A percentile compares a stretch with the other conserved stretches of the same genome.
These are phyloP conservation scores for Kryptolebias marmoratus DNA, from an alignment of 2,113 vertebrate species.

Conservation along the genomic window DNA sequence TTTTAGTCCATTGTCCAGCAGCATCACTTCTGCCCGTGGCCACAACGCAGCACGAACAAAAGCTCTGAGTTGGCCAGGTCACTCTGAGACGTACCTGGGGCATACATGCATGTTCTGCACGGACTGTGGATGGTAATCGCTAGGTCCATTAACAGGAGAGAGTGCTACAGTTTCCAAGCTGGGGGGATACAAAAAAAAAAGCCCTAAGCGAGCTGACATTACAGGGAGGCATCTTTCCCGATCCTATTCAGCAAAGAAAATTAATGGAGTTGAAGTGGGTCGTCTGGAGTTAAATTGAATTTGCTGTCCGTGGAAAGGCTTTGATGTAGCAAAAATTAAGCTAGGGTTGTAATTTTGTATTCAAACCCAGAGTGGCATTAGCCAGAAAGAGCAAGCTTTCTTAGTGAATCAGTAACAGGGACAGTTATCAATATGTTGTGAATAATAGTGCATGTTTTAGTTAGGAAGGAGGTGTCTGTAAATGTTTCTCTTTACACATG, in stretches of 20 bases:
- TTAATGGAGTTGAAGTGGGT: conserved; percentile 77
- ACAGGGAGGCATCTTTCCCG: conserved; percentile 57
- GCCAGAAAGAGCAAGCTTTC: conserved; percentile 14
- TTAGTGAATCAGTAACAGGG: conserved; percentile 3
- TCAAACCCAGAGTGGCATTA: conserved; percentile 27
- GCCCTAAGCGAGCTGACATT: conserved; percentile 61
- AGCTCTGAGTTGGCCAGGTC: conserved; percentile 64
- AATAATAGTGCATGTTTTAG: conserved; percentile 14
- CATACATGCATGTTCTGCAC: conserved; percentile 65
- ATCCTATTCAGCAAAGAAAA: conserved; percentile 65
- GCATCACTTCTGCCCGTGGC: conserved; percentile 63
- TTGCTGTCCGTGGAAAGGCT: conserved; percentile 56
- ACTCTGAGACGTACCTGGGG: conserved; percentile 62
- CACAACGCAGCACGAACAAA: conserved; percentile 61
- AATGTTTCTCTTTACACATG: background rate
- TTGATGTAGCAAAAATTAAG: conserved; percentile 67
- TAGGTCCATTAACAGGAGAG: conserved; percentile 73
- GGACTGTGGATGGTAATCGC: conserved; percentile 58
- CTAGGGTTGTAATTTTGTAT: conserved; percentile 52
- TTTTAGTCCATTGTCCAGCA: conserved; percentile 71
- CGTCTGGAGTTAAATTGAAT: conserved; percentile 64
- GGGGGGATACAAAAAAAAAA: conserved; percentile 35
- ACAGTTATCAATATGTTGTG: background rate
- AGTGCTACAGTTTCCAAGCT: conserved; percentile 53
- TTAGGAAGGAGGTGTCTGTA: background rate